Percentiles rank a stretch among this genome's conserved stretches.
phyloP scores from a whole-genome alignment of 2,888 invertebrate species.

The Hirtodrosophila duncani region DNA sequence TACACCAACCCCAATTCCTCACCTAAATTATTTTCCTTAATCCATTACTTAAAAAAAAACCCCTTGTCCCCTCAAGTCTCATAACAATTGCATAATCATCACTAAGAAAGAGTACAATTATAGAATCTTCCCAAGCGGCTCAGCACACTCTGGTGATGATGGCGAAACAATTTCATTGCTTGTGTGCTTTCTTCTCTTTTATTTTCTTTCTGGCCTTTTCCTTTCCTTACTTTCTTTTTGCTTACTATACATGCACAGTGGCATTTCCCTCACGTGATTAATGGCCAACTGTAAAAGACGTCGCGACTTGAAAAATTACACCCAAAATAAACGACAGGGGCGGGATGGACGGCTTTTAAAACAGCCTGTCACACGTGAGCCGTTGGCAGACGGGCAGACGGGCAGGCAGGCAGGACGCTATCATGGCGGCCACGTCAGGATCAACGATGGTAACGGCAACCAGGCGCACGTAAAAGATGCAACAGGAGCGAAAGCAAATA shows the following conservation, averaged over 20 bases:
- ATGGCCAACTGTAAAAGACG: conserved; percentile 64
- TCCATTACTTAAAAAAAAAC: too few species aligned
- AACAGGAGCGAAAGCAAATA: conserved; percentile 69
- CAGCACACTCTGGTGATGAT: conserved; percentile 24
- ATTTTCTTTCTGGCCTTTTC: not conserved
- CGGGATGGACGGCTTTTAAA: conserved; percentile 48
- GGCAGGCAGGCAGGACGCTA: not conserved
- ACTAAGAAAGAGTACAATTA: conserved; percentile 42
- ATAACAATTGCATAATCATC: not conserved
- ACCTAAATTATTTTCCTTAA: too few species aligned
- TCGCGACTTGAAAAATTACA: conserved; percentile 72
- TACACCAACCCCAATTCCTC: too few species aligned
- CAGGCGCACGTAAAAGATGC: conserved; percentile 65
- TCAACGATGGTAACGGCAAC: conserved; percentile 22
- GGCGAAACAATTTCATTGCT: conserved; percentile 24
- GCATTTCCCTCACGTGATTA: conserved; percentile 66
- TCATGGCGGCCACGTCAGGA: conserved; percentile 20
- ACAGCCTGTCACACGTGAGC: conserved; percentile 62
- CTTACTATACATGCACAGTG: conserved; percentile 42
- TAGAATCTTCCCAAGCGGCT: conserved; percentile 22
- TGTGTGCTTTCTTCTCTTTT: conserved; percentile 1
- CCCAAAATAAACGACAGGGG: conserved; percentile 59
- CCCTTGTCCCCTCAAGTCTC: too few species aligned
- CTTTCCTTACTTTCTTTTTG: conserved; percentile 8
- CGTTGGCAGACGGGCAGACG: not conserved